Evolutionary conservation across 2,888 invertebrate species (phyloP).

Genomic region (Pteria penguin): DNA sequence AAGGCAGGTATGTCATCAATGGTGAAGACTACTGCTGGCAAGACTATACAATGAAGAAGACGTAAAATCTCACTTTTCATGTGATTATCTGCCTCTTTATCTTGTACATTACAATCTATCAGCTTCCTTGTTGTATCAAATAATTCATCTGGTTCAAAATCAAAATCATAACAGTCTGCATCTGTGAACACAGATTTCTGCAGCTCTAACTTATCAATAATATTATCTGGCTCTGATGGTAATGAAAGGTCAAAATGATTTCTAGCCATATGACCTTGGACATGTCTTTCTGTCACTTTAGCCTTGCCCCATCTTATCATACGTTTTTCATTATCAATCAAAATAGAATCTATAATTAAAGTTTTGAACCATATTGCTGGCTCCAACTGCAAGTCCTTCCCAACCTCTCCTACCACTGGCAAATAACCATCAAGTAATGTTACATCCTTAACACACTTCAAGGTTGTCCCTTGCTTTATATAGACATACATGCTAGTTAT

Average conservation of each 20-base stretch:
- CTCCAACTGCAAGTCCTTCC: conserved; percentile 58
- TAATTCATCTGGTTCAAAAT: conserved; percentile 69
- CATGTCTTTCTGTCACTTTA: not conserved
- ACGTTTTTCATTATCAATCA: conserved; percentile 69
- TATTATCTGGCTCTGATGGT: conserved; percentile 18
- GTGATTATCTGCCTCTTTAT: conserved; percentile 1
- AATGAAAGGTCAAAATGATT: not conserved
- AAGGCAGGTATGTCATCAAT: conserved; percentile 57
- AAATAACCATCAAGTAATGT: conserved; percentile 55
- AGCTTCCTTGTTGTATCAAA: conserved; percentile 60
- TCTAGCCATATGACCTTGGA: not conserved
- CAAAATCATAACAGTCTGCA: conserved; percentile 67
- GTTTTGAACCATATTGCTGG: conserved; percentile 76
- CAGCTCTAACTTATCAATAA: conserved; percentile 1
- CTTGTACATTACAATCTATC: conserved; percentile 29
- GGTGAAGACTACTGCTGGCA: conserved; percentile 66
- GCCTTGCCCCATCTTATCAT: conserved; percentile 58
- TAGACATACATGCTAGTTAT: conserved; percentile 65
- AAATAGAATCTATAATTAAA: conserved; percentile 66
- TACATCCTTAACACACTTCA: conserved; percentile 51
- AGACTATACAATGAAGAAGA: conserved; percentile 72
- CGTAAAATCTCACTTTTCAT: conserved; percentile 45
- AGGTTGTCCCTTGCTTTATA: conserved; percentile 46
- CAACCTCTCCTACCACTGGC: conserved; percentile 52
- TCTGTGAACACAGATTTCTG: conserved; percentile 46